phyloP scores from a whole-genome alignment of 2,797 vertebrate genomes.

The Gambusia yucatana region DNA sequence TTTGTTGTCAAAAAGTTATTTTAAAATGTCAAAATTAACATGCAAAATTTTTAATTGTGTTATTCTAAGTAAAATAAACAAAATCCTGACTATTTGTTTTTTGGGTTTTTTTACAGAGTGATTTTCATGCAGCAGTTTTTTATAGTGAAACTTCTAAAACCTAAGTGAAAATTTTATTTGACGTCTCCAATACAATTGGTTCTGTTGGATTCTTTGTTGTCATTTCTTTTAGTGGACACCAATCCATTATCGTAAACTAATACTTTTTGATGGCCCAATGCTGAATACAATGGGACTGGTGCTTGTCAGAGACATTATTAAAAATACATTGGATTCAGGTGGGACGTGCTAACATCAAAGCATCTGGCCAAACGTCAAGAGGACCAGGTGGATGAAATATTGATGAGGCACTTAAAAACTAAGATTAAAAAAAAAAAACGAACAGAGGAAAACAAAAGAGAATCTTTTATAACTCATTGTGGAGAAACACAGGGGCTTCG shows the following conservation, averaged over 20 bases:
- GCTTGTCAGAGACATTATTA: conserved; percentile 63
- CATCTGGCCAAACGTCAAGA: conserved; percentile 71
- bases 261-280: conserved; percentile 22
- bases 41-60: neutral
- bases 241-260: conserved; percentile 27
- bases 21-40: neutral
- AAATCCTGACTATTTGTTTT: neutral
- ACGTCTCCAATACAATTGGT: conserved; percentile 3
- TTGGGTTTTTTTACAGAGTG: neutral
- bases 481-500: conserved; percentile 60
- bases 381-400: conserved; percentile 74
- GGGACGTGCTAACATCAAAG: conserved; percentile 75
- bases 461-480: conserved; percentile 73
- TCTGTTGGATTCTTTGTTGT: too few relatives aligned
- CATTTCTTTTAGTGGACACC: neutral
- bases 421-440: conserved; percentile 72
- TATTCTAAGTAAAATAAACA: neutral
- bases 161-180: neutral
- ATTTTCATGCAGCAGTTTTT: neutral
- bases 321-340: conserved; percentile 77
- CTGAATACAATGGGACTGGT: conserved; percentile 32
- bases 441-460: conserved; percentile 71
- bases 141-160: neutral
- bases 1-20: neutral
- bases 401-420: conserved; percentile 78